Percentiles rank a stretch among this genome's conserved stretches.
These are phyloP conservation scores for Seriola quinqueradiata DNA, from an alignment of 2,113 vertebrate species.

Conservation along the genomic window DNA sequence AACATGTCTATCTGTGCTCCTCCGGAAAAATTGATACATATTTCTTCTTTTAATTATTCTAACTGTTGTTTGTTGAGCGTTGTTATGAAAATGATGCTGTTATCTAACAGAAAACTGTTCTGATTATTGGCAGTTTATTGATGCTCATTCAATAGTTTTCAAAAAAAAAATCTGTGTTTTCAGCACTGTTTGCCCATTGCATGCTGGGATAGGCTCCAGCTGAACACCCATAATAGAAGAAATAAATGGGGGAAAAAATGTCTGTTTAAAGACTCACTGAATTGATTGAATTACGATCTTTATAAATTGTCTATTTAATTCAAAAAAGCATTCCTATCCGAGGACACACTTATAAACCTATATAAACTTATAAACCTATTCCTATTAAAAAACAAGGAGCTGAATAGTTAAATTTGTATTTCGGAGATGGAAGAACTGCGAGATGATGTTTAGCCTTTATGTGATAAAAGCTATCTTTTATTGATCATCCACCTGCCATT, in stretches of 20 bases:
- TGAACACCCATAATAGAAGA: neutral
- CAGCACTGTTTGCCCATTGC: neutral
- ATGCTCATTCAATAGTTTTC: neutral
- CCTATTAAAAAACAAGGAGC: neutral
- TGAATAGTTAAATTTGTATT: neutral
- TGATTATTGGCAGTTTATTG: neutral
- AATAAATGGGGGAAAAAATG: neutral
- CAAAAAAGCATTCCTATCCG: neutral
- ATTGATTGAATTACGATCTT: neutral
- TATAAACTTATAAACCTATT: neutral
- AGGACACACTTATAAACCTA: neutral
- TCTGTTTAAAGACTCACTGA: neutral
- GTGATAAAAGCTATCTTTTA: neutral
- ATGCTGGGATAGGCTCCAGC: neutral
- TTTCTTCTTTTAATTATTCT: neutral
- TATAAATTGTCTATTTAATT: neutral
- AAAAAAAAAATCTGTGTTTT: neutral
- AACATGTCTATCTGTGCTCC: neutral
- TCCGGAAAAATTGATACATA: too few relatives aligned
- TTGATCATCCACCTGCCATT: neutral
- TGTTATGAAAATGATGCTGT: neutral
- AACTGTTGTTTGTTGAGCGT: neutral
- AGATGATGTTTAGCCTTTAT: neutral
- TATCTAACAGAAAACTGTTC: neutral
- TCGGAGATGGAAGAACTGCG: neutral